A percentile compares a stretch with the other conserved stretches of the same genome.
These are phyloP conservation scores for Lagodon rhomboides DNA, from an alignment of 2,797 vertebrate genomes.

Conservation along the genomic window DNA sequence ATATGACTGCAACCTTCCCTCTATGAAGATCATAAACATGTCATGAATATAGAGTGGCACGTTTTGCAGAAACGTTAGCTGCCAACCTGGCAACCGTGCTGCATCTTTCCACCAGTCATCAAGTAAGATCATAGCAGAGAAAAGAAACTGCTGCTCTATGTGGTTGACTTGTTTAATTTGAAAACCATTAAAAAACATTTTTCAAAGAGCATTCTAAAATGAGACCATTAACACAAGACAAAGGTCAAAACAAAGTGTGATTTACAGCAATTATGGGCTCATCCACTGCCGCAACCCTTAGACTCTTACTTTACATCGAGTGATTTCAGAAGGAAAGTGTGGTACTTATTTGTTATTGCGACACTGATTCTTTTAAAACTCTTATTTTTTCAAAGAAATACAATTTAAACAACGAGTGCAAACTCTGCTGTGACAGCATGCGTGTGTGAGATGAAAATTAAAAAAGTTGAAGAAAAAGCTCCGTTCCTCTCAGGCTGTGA, in stretches of 20 bases:
- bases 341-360: slow-evolving; percentile 1
- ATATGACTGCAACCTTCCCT: background rate
- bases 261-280: background rate
- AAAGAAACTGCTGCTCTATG: background rate
- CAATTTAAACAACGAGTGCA: slow-evolving; percentile 12
- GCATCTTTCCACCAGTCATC: background rate
- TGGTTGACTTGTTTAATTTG: background rate
- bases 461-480: slow-evolving; percentile 49
- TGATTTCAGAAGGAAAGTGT: slow-evolving; percentile 13
- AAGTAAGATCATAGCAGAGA: background rate
- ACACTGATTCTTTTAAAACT: slow-evolving; percentile 22
- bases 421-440: slow-evolving; percentile 30
- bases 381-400: slow-evolving; percentile 30
- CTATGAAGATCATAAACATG: no score
- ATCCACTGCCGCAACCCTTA: background rate
- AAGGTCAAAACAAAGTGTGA: slow-evolving; percentile 16
- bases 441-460: slow-evolving; percentile 32
- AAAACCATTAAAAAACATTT: no score
- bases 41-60: no score
- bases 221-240: background rate
- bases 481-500: slow-evolving; percentile 19
- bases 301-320: background rate
- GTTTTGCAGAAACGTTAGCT: no score
- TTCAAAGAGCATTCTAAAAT: background rate
- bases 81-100: no score